A percentile compares a stretch with the other conserved stretches of the same genome.
Evolutionary conservation across 2,888 invertebrate species (phyloP).

Genomic region (Campoplex nolae): DNA sequence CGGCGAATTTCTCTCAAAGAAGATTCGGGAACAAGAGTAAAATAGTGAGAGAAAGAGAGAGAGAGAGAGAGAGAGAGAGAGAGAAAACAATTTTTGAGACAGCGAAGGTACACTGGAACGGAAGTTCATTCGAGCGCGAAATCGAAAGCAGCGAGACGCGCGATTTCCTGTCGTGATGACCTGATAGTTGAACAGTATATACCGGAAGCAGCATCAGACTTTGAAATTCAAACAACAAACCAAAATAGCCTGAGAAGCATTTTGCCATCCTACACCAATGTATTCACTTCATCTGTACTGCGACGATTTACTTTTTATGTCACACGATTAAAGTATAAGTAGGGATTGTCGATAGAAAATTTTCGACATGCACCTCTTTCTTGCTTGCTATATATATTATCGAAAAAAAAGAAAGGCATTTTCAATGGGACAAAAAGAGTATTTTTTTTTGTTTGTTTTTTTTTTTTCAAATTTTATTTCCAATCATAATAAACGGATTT

Average conservation of each 20-base stretch:
- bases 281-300: not conserved
- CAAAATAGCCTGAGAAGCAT: not conserved
- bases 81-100: conserved; percentile 58
- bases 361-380: not conserved
- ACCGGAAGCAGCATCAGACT: not conserved
- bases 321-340: not conserved
- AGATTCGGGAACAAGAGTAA: conserved; percentile 1
- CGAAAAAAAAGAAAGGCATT: not conserved
- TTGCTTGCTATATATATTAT: not conserved
- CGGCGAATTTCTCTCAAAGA: conserved; percentile 43
- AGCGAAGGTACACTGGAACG: conserved; percentile 44
- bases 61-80: conserved; percentile 8
- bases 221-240: conserved; percentile 18
- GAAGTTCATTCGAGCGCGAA: conserved; percentile 60
- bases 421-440: not conserved
- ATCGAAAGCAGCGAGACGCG: conserved; percentile 54
- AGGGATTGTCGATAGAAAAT: not conserved
- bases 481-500: conserved; percentile 4
- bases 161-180: conserved; percentile 41
- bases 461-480: not conserved
- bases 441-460: not conserved
- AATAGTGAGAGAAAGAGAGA: not conserved
- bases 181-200: conserved; percentile 38
- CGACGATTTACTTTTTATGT: not conserved
- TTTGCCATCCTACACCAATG: not conserved